Base-by-base conservation (phyloP, 30 jellyfish, hydroid and myxozoan genomes). In the Aurelia aurita region DNA sequence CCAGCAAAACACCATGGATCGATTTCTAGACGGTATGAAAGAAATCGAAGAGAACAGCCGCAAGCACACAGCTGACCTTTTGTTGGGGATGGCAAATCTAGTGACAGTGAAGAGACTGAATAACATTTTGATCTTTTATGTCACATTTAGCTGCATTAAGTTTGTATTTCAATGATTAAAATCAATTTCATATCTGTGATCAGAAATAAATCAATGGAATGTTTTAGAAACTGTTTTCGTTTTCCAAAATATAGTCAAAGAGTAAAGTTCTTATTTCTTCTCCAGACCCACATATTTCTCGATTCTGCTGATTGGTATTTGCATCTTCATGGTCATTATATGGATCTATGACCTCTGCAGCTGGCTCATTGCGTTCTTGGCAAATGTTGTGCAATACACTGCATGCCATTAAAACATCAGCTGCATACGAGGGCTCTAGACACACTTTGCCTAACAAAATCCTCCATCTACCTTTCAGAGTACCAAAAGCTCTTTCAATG, bases 1-100 rank as follows among this genome's bases (percentile, higher is more conserved):
- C 46, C 85, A 72, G 45, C 85, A 72, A 46, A 73, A 72, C 3
- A 72, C 69, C 32, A 72, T 72, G 85, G n/a, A 47, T 21, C 45
- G 47, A 25, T 72, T 72, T 72, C 71, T 72, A 9, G 73, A 72
- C 6, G 85, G 85, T 11, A 72, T 72, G 85, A 21, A 29, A 22
- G 71, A 72, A 46, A 72, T 72, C 2, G 85, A 72, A 47, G 85
- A 72, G 29, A 72, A 44, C 51, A 72, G 71, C 72, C 45, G 85
- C 32, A 35, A 46, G 47, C 85, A 72, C 25, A 72, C 81, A 5
- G 64, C 85, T 35, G 71, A 72, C 20, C 21, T 73, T 10, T 34
- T 72, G 21, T 44, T 47, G n/a, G 51, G 53, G n/a, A 73, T 72
- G 16, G 85, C 85, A 35, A 54, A 72, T 47, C 71, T 7, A 72